Percentiles rank a stretch among this genome's conserved stretches.
Conservation (phyloP, 2,113 vertebrate species). For the pig (Sus scrofa) region T2T-Sscrofa CM000814.6:10834501-10835000, state of each 20-base stretch:
- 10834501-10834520: neutral
- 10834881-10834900: too few relatives aligned
- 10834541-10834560: neutral
- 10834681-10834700: neutral
- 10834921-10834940: neutral
- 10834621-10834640: neutral
- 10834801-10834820: neutral
- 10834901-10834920: rapidly evolving
- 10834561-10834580: neutral
- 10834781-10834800: neutral
- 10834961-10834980: constrained; percentile 91
- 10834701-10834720: too few relatives aligned
- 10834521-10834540: neutral
- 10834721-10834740: neutral
- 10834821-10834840: neutral
- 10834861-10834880: neutral
- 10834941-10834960: constrained; percentile 91
- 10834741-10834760: neutral
- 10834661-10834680: neutral
- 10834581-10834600: neutral
- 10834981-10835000: constrained; percentile 95
- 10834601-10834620: neutral
- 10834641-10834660: neutral
- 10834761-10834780: neutral
- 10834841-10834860: rapidly evolving